phyloP scores from a whole-genome alignment of 2,888 invertebrate species.

The Parelbella ahira region DNA sequence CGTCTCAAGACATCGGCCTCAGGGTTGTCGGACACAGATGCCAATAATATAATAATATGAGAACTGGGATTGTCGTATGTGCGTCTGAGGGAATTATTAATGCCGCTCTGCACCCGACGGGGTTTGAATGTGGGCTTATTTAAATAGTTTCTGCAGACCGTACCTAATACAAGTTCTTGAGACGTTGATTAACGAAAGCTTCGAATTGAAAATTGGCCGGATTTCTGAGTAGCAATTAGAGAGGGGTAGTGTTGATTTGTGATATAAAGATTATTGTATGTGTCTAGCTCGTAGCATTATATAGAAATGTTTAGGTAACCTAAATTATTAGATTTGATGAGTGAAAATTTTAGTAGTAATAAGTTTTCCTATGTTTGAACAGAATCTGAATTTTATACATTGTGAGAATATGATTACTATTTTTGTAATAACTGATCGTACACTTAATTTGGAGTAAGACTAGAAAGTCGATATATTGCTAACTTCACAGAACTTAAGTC shows the following conservation, averaged over 20 bases:
- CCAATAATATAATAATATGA: slow-evolving; percentile 70
- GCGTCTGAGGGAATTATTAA: slow-evolving; percentile 76
- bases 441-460: no score
- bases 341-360: no score
- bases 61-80: slow-evolving; percentile 71
- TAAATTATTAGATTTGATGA: no score
- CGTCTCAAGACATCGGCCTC: slow-evolving; percentile 56
- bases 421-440: no score
- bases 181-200: slow-evolving; percentile 46
- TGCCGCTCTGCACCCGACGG: slow-evolving; percentile 54
- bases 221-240: slow-evolving; percentile 16
- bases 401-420: no score
- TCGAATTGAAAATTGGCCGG: slow-evolving; percentile 40
- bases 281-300: no score
- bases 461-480: no score
- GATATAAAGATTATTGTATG: slow-evolving; percentile 6
- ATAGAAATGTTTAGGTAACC: no score
- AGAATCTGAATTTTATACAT: no score
- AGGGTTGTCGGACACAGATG: slow-evolving; percentile 71
- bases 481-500: no score
- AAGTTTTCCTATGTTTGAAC: no score
- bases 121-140: slow-evolving; percentile 50
- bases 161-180: slow-evolving; percentile 47
- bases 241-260: slow-evolving; percentile 17
- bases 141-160: slow-evolving; percentile 56